Evolutionary conservation across 2,113 vertebrate genomes (phyloP), one percentile per base, ranked within the genome.

Genomic region (Spilogale gracilis): DNA sequence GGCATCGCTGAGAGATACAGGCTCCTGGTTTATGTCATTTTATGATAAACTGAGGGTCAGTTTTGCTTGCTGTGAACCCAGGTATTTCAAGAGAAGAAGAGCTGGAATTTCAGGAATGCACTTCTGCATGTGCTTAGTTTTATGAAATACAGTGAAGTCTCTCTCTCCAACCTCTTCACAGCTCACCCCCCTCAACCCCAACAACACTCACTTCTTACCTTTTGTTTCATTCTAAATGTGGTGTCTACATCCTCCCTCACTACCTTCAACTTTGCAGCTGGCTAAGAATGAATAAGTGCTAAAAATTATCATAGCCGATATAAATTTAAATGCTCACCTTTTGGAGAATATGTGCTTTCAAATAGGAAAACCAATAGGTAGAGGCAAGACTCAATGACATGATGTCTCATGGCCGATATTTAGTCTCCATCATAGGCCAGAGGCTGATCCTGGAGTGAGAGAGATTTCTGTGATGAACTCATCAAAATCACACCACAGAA

Each of bases 11-110:
- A 87, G 78, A 80, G 81, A 74, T 38, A 10, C 56, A 95, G 61
- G 13, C n/a, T 94, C 32, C 52, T 74, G 50, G 78, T 95, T 96
- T 94, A 65, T 89, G 48, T 85, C 58, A 50, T 69, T 94, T 94
- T 96, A 89, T 97, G 95, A 96, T 93, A 97, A 94, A 91, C 65
- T 43, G 89, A 90, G 76, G 54, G 83, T 96, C 93, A 98, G 58
- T 52, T 95, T 52, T 91, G 13, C 97, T 96, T 96, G 81, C 80
- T 79, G n/a, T 93, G 94, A 92, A 94, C 67, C 45, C 50, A 94
- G 63, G 79, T 60, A 52, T 60, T 86, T 43, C 27, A 58, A 86
- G 78, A 48, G 11, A 90, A 90, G 69, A 61, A 11, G 67, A 38
- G 17, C 18, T 63, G 83, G 90, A 65, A 90, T 79, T 88, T 83